Evolutionary conservation across 2,797 vertebrate species (phyloP).

Genomic region (Salmo trutta): DNA sequence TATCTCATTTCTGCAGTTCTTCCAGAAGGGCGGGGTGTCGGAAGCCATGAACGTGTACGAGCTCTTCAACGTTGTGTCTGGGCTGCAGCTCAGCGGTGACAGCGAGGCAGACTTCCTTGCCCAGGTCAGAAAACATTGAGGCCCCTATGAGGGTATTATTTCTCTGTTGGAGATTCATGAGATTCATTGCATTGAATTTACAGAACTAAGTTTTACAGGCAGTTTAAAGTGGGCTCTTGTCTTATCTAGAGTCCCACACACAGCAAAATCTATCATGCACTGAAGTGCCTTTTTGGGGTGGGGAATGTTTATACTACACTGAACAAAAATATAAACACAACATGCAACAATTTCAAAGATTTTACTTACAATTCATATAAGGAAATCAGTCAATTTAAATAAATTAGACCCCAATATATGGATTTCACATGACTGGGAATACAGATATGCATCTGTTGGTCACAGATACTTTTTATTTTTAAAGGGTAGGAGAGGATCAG

Average conservation of each 20-base stretch:
- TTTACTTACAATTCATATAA: too few relatives aligned
- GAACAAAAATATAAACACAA: neutral
- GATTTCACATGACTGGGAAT: too few relatives aligned
- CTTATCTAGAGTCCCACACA: neutral
- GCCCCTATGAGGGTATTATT: too few relatives aligned
- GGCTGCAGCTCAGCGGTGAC: constrained; percentile 83
- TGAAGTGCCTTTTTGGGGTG: neutral
- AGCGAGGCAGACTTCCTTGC: constrained; percentile 88
- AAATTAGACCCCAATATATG: too few relatives aligned
- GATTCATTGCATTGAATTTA: neutral
- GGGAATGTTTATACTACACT: neutral
- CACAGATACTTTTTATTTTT: too few relatives aligned
- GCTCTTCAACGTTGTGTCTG: constrained; percentile 90
- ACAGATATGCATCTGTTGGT: too few relatives aligned
- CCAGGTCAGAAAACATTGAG: constrained; percentile 74
- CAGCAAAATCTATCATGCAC: too few relatives aligned
- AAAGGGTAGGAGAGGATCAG: too few relatives aligned
- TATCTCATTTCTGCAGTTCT: constrained; percentile 79
- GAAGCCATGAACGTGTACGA: constrained; percentile 85
- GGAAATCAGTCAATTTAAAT: too few relatives aligned
- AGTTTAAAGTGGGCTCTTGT: neutral
- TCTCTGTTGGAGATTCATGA: neutral
- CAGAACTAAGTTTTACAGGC: neutral
- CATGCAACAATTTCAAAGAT: too few relatives aligned
- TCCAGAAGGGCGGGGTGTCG: constrained; percentile 87